Percentiles rank a stretch among this genome's conserved stretches.
Evolutionary conservation across 2,797 vertebrate genomes (phyloP).

Genomic region (Amniataba percoides): DNA sequence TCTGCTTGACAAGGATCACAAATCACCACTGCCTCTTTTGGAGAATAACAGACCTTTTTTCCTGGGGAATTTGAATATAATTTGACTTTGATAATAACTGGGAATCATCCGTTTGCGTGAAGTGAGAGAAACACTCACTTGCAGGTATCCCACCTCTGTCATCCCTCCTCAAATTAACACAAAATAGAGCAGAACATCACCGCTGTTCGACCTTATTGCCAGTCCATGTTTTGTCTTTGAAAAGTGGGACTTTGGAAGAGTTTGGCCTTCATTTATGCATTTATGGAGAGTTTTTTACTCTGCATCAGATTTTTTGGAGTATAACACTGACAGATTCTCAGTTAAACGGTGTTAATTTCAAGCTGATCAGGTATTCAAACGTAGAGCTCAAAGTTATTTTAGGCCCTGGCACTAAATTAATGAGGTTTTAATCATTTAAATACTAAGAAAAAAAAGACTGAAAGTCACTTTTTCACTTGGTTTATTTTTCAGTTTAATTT

Average conservation of each 20-base stretch:
- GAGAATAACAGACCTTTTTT: not conserved
- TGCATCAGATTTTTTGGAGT: not conserved
- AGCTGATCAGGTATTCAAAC: constrained; percentile 40
- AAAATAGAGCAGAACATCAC: not conserved
- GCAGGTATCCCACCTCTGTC: not conserved
- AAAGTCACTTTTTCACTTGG: constrained; percentile 31
- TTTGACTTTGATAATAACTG: constrained; percentile 19
- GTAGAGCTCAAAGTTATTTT: constrained; percentile 41
- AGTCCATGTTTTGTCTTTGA: constrained; percentile 1
- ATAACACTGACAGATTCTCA: not conserved
- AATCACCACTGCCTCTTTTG: constrained; percentile 23
- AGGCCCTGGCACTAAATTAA: constrained; percentile 36
- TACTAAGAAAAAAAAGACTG: constrained; percentile 13
- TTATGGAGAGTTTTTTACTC: not conserved
- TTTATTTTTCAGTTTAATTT: constrained; percentile 43
- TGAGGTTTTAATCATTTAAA: constrained; percentile 56
- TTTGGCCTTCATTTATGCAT: not conserved
- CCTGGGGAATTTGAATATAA: constrained; percentile 18
- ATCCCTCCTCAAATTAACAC: not conserved
- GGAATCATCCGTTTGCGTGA: constrained; percentile 12
- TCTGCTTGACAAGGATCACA: constrained; percentile 26
- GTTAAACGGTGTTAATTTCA: constrained; percentile 23
- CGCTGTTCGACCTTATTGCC: not conserved
- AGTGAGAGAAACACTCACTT: constrained; percentile 14
- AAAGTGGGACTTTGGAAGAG: constrained; percentile 15